Evolutionary conservation across 2,888 invertebrate species (phyloP), one percentile per base, ranked within the genome.

Genomic region (Drosophila antonietae): DNA sequence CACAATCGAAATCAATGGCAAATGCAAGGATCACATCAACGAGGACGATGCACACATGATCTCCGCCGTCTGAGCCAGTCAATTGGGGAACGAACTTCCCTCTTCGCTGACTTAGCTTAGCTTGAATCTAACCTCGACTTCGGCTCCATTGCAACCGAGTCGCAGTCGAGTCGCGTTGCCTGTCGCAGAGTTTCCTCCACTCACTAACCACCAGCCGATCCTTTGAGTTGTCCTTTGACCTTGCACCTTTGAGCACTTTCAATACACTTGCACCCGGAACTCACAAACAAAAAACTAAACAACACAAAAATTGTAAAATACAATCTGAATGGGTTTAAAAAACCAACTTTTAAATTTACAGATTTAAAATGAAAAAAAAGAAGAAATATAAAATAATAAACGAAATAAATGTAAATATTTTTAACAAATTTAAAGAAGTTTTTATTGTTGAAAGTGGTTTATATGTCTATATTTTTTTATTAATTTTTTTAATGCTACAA

Each of bases 11-110:
- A 70, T 82, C 39, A 84, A 80, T 65, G 82, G 73, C 39, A 81
- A 90, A 55, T 78, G 76, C 73, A 59, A 52, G 62, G 88, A 89
- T 71, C 68, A 59, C 23, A 80, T 89, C 62, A 87, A 86, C 56
- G 90, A 90, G 62, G 87, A 88, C 62, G 91, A 91, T 70, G 82
- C 85, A 52, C 91, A 91, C 33, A 83, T 91, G 87, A 90, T 91
- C 59, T 88, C 90, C 47, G 90, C 91, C 23, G 85, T 91, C 71
- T 91, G 84, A 86, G 58, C 35, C 6, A 35, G 2, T 20, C 35
- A 7, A 51, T 28, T 2, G 10, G 47, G 5, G 9, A n/a, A 49
- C 5, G 28, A 31, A 31, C 3, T 4, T n/a, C 14, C 51, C 1
- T 2, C 28, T 18, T 5, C n/a, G 49, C 31, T 31, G 31, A 10